Evolutionary conservation across 37 sponge, comb jelly and placozoan species (phyloP), one percentile per base, ranked within the genome.

Genomic region (Cliona cf. orientalis): DNA sequence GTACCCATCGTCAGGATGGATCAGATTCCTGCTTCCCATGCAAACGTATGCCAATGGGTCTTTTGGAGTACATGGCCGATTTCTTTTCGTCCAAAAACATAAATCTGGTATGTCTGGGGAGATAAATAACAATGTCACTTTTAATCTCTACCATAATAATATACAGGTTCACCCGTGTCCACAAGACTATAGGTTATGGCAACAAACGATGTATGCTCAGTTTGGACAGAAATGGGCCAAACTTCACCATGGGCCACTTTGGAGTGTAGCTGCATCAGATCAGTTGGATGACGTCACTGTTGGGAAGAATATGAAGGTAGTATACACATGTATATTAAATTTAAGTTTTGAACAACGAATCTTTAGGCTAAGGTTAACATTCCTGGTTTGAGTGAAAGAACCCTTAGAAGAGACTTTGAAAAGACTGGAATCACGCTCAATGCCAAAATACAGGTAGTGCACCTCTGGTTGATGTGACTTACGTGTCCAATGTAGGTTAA

Each of bases 161-260:
- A n/a, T n/a, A n/a, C n/a, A n/a, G n/a, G n/a, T n/a, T n/a, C n/a
- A n/a, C n/a, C n/a, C n/a, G n/a, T 72, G 45, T 42, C 73, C 73
- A 32, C 25, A 25, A 25, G 49, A 72, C 53, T 72, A 72, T 44
- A 28, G 28, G 23, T 28, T 23, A 26, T 72, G 73, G 73, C 53
- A 34, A 35, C 53, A 45, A 26, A 45, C 53, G 12, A 72, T 72
- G 46, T 72, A 45, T 31, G 25, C 44, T 22, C 25, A 32, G 23
- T 72, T 25, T 44, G 73, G 73, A 42, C 25, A 23, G 19, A 72
- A 42, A 25, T n/a, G n/a, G n/a, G n/a, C n/a, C n/a, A n/a, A n/a
- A n/a, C n/a, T n/a, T n/a, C n/a, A n/a, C n/a, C 25, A 5, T 44
- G 46, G 73, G 31, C 73, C 53, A 25, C 42, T 72, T 46, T 72